Conservation (phyloP, 2,797 vertebrate genomes). For the Sorex maritimensis region DNA sequence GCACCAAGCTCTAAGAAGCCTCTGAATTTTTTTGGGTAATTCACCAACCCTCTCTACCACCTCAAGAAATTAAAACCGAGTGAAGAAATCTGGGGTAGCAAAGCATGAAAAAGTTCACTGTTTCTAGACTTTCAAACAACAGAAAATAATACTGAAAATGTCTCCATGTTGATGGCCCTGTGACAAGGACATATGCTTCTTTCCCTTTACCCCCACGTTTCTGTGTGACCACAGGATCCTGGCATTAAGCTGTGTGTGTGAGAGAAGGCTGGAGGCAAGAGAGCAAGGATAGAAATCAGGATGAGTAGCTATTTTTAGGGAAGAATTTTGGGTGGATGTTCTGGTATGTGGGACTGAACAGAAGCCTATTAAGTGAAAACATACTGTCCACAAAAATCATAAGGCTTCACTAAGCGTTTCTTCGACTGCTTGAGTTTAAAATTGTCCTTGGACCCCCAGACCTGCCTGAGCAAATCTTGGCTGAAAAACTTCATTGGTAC, state of each 20-base stretch:
- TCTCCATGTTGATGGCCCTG: not conserved
- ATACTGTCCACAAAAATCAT: not conserved
- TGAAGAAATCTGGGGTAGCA: slow-evolving; percentile 9
- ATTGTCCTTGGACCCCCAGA: not conserved
- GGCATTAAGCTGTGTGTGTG: not conserved
- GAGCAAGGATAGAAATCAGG: not conserved
- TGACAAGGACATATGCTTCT: not conserved
- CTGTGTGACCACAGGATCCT: not conserved
- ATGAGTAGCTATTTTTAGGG: not conserved
- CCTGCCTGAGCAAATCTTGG: not conserved
- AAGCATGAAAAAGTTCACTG: not conserved
- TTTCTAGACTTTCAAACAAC: not conserved
- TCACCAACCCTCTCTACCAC: too few species aligned
- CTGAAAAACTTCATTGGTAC: not conserved
- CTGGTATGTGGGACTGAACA: not conserved
- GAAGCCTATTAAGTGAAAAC: slow-evolving; percentile 7
- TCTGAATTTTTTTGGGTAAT: too few species aligned
- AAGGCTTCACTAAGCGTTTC: not conserved
- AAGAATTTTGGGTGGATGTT: not conserved
- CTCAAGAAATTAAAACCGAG: not conserved
- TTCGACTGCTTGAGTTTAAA: not conserved
- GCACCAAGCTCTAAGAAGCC: too few species aligned
- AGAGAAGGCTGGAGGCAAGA: not conserved
- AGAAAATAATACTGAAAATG: slow-evolving; percentile 12
- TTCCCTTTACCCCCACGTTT: not conserved